phyloP scores from a whole-genome alignment of 2,888 invertebrate species.

The Rhaphigaster nebulosa region DNA sequence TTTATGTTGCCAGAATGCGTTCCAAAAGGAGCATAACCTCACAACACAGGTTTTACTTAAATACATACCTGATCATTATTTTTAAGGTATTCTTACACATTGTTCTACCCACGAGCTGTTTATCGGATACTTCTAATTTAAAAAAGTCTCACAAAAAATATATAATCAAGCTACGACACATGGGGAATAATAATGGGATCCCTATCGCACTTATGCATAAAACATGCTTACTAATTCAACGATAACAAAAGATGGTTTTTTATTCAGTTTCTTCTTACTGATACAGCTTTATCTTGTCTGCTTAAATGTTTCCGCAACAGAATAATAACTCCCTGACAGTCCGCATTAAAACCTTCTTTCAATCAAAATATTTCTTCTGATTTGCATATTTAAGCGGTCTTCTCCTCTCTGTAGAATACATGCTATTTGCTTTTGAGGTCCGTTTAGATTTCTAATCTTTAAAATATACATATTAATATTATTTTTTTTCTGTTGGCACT shows the following conservation, averaged over 20 bases:
- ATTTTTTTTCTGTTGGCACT: no score
- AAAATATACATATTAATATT: no score
- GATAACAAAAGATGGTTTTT: constrained; percentile 44
- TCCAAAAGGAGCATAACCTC: background rate
- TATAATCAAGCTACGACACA: constrained; percentile 20
- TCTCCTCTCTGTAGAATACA: background rate
- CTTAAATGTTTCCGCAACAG: background rate
- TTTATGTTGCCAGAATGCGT: background rate
- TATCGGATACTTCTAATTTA: constrained; percentile 29
- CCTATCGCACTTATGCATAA: constrained; percentile 48
- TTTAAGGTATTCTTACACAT: constrained; percentile 2
- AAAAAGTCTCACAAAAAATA: constrained; percentile 36
- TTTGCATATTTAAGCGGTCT: background rate
- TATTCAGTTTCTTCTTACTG: constrained; percentile 19
- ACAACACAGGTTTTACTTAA: background rate
- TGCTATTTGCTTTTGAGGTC: background rate
- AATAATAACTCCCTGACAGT: constrained; percentile 9
- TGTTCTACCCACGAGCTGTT: background rate
- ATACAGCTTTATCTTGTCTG: constrained; percentile 34
- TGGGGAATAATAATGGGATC: constrained; percentile 35
- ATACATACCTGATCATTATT: background rate
- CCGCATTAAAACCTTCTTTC: background rate
- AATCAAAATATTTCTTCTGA: constrained; percentile 26
- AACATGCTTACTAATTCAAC: constrained; percentile 45
- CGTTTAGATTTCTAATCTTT: no score